A percentile compares a stretch with the other conserved stretches of the same genome.
Evolutionary conservation across 2,113 vertebrate genomes (phyloP).

Genomic region (Ahaetulla prasina): DNA sequence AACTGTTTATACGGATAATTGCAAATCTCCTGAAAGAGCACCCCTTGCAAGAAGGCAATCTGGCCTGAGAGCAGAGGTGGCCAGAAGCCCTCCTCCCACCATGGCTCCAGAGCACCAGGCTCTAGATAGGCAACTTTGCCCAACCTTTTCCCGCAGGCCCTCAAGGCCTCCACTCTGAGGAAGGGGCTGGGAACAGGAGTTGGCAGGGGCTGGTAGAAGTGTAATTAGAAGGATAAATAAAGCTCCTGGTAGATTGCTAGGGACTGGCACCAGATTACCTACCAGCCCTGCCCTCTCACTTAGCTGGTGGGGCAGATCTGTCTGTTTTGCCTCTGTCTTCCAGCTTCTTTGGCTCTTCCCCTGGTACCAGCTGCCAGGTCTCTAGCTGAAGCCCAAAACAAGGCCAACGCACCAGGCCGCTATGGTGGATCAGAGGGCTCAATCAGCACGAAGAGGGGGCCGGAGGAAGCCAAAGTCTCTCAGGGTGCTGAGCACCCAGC

Average conservation of each 20-base stretch:
- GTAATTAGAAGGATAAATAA: neutral
- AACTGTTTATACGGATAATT: conserved; percentile 92
- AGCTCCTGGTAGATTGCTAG: neutral
- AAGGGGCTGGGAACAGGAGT: neutral
- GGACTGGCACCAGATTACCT: neutral
- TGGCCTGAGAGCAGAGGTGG: neutral
- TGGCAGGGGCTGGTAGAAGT: too few species aligned
- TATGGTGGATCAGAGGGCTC: neutral
- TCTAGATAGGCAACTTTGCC: neutral
- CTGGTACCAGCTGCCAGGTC: neutral
- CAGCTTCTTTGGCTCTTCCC: neutral
- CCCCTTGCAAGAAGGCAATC: conserved; percentile 39
- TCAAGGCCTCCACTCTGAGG: neutral
- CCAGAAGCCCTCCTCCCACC: too few species aligned
- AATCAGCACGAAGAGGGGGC: neutral
- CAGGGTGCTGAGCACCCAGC: neutral
- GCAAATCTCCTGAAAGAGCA: conserved; percentile 72
- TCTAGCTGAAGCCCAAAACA: neutral
- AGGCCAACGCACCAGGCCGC: neutral
- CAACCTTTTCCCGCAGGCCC: too few species aligned
- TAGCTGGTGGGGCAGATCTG: neutral
- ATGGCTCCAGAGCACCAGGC: too few species aligned
- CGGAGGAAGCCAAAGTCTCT: neutral
- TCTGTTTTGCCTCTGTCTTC: neutral
- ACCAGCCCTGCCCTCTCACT: neutral